These are phyloP conservation scores for Perizoma affinitatum DNA, from an alignment of 2,888 invertebrate genomes.

Conservation along the genomic window DNA sequence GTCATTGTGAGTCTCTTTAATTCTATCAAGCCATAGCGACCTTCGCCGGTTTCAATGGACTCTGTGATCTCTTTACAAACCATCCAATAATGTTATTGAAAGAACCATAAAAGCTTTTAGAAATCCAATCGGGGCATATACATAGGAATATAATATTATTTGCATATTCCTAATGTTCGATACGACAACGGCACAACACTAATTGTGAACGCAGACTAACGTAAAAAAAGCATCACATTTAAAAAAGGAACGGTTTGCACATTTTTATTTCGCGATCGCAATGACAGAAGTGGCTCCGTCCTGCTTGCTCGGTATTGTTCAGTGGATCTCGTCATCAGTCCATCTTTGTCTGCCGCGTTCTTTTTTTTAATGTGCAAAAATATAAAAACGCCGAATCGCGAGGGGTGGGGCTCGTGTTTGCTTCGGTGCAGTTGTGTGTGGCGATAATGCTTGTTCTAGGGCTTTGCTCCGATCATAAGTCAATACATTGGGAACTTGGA, in stretches of 20 bases:
- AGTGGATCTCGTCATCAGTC: constrained; percentile 76
- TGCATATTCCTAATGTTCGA: constrained; percentile 74
- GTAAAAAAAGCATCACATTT: constrained; percentile 82
- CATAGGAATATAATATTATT: constrained; percentile 53
- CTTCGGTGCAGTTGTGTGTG: constrained; percentile 71
- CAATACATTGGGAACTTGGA: constrained; percentile 63
- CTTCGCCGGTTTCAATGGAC: constrained; percentile 61
- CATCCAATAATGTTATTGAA: constrained; percentile 53
- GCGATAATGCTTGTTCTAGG: constrained; percentile 79
- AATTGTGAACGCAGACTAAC: constrained; percentile 83
- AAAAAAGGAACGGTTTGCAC: constrained; percentile 81
- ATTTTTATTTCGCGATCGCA: constrained; percentile 80
- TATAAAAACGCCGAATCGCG: constrained; percentile 82
- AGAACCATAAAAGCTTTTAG: constrained; percentile 64
- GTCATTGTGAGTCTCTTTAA: constrained; percentile 41
- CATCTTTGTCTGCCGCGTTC: constrained; percentile 80
- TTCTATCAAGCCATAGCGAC: constrained; percentile 57
- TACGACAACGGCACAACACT: constrained; percentile 77
- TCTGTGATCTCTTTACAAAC: constrained; percentile 58
- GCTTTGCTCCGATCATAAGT: constrained; percentile 81
- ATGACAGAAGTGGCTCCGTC: constrained; percentile 76
- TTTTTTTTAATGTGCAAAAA: constrained; percentile 83
- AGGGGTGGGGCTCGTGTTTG: constrained; percentile 63
- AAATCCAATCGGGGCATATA: constrained; percentile 44
- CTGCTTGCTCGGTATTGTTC: constrained; percentile 77